Evolutionary conservation across 30 jellyfish, hydroid and myxozoan genomes (phyloP).

Genomic region (Aurelia sp.): DNA sequence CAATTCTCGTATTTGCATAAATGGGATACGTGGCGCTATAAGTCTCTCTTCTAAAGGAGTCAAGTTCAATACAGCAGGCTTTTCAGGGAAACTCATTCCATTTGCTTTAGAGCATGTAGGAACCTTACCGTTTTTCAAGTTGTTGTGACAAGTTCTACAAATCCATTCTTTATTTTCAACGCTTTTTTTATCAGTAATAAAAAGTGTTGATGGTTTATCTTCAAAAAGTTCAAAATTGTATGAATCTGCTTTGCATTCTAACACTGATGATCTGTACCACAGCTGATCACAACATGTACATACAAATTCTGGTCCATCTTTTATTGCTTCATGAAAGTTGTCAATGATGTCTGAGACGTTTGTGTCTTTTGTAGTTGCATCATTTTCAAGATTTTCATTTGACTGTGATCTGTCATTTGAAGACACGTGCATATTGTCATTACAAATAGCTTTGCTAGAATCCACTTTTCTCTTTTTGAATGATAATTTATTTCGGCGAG

Average conservation of each 20-base stretch:
- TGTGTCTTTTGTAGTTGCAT: too few relatives aligned
- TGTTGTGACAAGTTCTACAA: too few relatives aligned
- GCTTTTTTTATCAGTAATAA: not conserved
- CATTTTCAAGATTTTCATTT: too few relatives aligned
- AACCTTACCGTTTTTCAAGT: too few relatives aligned
- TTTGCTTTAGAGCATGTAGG: slow-evolving; percentile 19
- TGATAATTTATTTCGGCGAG: too few relatives aligned
- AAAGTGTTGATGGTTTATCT: not conserved
- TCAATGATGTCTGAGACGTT: not conserved
- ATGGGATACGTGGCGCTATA: slow-evolving; percentile 38
- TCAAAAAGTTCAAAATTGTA: not conserved
- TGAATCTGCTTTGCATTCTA: slow-evolving; percentile 1
- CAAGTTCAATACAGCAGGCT: slow-evolving; percentile 5
- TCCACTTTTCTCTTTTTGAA: too few relatives aligned
- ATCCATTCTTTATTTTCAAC: slow-evolving; percentile 1
- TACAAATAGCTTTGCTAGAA: too few relatives aligned
- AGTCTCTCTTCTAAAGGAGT: slow-evolving; percentile 52
- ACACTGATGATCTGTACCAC: slow-evolving; percentile 28
- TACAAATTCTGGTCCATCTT: slow-evolving; percentile 20
- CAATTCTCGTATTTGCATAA: slow-evolving; percentile 49
- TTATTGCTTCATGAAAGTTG: not conserved
- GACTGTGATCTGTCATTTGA: too few relatives aligned
- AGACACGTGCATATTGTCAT: too few relatives aligned
- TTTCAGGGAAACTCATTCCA: slow-evolving; percentile 22
- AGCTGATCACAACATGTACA: slow-evolving; percentile 39